These are phyloP conservation scores for Dicaeum eximium DNA, from an alignment of 2,113 vertebrate species.

Conservation along the genomic window DNA sequence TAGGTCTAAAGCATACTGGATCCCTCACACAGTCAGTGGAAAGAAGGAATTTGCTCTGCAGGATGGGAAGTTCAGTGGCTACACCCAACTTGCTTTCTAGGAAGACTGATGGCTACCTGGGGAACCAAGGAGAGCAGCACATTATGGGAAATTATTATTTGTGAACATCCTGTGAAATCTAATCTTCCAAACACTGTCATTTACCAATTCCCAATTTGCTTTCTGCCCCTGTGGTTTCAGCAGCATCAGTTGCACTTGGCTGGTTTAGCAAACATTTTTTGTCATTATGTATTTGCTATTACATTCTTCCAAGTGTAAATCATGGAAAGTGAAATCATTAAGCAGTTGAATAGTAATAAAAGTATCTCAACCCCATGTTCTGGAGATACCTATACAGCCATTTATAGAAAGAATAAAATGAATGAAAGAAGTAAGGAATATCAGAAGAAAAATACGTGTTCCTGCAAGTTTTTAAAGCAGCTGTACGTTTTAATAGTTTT, in stretches of 20 bases:
- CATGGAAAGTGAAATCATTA: conserved; percentile 10
- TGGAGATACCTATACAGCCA: neutral
- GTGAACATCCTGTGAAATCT: neutral
- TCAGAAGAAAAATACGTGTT: neutral
- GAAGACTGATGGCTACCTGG: neutral
- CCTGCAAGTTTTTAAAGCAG: neutral
- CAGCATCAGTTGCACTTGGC: neutral
- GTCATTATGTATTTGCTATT: neutral
- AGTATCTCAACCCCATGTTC: neutral
- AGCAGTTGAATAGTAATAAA: neutral
- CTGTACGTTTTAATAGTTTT: neutral
- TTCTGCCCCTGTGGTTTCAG: neutral
- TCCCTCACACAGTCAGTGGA: accelerated
- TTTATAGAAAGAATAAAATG: neutral
- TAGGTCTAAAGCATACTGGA: neutral
- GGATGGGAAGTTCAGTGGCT: neutral
- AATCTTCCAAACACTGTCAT: neutral
- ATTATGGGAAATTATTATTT: neutral
- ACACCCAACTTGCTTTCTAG: neutral
- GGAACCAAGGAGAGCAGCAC: neutral
- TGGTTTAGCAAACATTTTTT: neutral
- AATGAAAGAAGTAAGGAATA: neutral
- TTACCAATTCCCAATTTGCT: neutral
- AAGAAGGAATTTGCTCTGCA: neutral
- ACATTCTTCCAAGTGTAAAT: conserved; percentile 6